Evolutionary conservation across 2,797 vertebrate species (phyloP), one percentile per base, ranked within the genome.

Genomic region (Scolopax rusticola): DNA sequence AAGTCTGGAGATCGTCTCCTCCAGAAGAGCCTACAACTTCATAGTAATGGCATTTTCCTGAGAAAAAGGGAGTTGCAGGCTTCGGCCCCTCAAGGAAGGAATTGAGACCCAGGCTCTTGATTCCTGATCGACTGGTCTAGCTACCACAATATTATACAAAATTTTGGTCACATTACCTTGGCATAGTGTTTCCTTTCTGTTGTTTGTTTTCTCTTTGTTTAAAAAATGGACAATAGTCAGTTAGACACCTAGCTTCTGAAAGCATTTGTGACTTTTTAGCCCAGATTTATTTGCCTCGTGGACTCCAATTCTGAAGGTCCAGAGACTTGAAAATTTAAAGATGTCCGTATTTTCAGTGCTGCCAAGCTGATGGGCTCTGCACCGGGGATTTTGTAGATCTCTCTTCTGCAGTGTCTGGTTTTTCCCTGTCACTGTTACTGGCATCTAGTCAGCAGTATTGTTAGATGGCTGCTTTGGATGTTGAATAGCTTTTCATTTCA

Each of bases 1-100:
- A 97, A 95, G 68, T 95, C 96, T 97, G 96, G 95, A 95, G 92
- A 95, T 89, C 1, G 64, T 97, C 96, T 97, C 68, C 68, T 97
- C 93, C 93, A 95, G 91, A 94, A 74, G 70, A 81, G 48, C 60
- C 93, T 53, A 32, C 85, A 74, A 76, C 43, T 95, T 84, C 54
- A 65, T 4, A 64, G 78, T 56, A 73, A 82, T 1, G 3, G 48
- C 78, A 48, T 77, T 93, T 91, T 85, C 51, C 56, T 82, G 48
- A 83, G 77, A 32, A 89, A 92, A 92, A 56, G 24, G 32, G 68
- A 93, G n/a, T 60, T 85, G 43, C 40, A 75, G 81, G 43, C 36
- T 77, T 89, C 48, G 32, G 2, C 11, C 17, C 43, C 33, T 45
- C 4, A 5, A 76, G 80, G 41, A 57, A 73, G 64, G n/a, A 77